These are phyloP conservation scores for Stomatorhinus ivindoensis DNA, from an alignment of 2,113 vertebrate species.

Conservation along the genomic window DNA sequence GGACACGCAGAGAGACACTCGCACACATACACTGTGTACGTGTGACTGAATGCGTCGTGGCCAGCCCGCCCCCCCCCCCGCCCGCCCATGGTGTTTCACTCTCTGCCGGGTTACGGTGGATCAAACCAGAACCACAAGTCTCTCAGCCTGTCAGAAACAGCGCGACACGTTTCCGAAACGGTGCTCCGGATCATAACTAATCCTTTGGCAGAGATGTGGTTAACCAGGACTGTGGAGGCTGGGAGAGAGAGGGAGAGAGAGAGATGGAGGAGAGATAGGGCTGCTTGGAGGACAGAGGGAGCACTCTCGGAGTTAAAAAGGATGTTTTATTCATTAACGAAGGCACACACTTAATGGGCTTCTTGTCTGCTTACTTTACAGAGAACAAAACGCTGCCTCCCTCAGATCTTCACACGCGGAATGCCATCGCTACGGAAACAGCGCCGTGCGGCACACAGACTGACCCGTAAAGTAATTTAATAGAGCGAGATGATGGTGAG, in stretches of 20 bases:
- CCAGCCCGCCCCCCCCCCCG: no score
- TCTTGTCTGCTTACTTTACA: not conserved
- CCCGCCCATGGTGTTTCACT: no score
- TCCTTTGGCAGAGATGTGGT: not conserved
- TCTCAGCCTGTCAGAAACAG: not conserved
- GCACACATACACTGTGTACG: no score
- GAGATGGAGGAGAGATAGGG: not conserved
- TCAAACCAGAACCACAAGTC: not conserved
- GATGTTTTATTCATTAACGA: constrained; percentile 4
- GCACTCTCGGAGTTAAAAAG: not conserved
- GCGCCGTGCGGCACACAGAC: not conserved
- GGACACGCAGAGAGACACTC: no score
- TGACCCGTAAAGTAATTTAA: constrained; percentile 6
- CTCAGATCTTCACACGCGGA: not conserved
- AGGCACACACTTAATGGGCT: not conserved
- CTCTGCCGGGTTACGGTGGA: not conserved
- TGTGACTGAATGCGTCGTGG: no score
- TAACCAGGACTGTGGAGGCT: not conserved
- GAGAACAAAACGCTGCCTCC: not conserved
- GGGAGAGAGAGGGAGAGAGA: not conserved
- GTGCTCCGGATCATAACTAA: not conserved
- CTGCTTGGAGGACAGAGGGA: not conserved
- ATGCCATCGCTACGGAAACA: not conserved
- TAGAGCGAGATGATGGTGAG: not conserved
- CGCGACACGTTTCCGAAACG: not conserved